A percentile compares a stretch with the other conserved stretches of the same genome.
Conservation (phyloP, 2,113 vertebrate genomes). For the Heterotis niloticus region DNA sequence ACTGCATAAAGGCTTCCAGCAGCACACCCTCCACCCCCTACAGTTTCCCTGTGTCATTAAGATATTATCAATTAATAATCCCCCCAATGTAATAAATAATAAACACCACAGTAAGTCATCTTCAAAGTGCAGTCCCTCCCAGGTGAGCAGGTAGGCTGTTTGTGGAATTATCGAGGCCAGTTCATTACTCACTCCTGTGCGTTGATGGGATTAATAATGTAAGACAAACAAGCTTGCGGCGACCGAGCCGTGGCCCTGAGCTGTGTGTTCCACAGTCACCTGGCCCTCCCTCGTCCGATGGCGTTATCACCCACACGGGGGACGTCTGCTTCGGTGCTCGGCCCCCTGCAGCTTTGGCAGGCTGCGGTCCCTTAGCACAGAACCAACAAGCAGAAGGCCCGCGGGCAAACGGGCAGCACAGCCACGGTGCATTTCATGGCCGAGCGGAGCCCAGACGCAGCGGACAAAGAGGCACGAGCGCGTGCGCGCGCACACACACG, state of each 20-base stretch:
- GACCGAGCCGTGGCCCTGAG: slow-evolving; percentile 21
- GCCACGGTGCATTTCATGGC: neutral
- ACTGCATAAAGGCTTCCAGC: slow-evolving; percentile 26
- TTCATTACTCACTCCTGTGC: slow-evolving; percentile 32
- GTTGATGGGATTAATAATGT: slow-evolving; percentile 32
- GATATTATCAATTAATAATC: slow-evolving; percentile 46
- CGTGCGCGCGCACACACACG: slow-evolving; percentile 11
- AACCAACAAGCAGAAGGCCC: too few relatives aligned
- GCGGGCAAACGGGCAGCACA: neutral
- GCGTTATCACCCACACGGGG: neutral
- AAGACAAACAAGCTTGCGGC: slow-evolving; percentile 31
- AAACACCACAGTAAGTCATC: slow-evolving; percentile 36
- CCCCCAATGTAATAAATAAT: slow-evolving; percentile 34
- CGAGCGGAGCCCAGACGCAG: neutral
- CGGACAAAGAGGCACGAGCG: neutral
- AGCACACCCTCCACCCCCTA: slow-evolving; percentile 22
- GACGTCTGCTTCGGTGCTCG: neutral
- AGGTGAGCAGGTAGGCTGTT: slow-evolving; percentile 32
- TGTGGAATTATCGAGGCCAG: slow-evolving; percentile 31
- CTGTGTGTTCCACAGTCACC: neutral
- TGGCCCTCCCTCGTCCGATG: slow-evolving; percentile 11
- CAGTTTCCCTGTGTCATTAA: slow-evolving; percentile 34
- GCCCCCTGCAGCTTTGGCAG: neutral
- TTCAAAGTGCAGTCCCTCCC: slow-evolving; percentile 39
- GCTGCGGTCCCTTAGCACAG: neutral